Base-by-base conservation (phyloP, 2,113 vertebrate genomes). In the Corapipo altera region DNA sequence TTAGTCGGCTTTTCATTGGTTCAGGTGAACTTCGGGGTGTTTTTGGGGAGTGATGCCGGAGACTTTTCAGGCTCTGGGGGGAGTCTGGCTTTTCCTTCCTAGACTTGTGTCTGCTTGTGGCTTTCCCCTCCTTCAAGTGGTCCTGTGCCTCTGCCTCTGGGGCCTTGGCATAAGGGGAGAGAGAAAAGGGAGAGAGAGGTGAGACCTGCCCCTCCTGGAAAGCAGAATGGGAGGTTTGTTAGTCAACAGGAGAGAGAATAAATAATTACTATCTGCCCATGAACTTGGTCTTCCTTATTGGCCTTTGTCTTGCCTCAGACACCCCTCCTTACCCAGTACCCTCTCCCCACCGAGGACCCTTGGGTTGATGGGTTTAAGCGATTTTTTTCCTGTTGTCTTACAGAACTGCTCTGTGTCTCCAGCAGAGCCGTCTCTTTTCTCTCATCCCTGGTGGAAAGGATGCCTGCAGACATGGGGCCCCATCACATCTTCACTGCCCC, bases 81-180 rank as follows among this genome's bases (percentile, higher is more conserved):
- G 59, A 54, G 28, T 58, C 91, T 9, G 62, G 96, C 37, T 96
- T 98, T 26, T 98, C 97, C 94, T 93, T 98, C 5, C 26, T 54
- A 59, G 55, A 59, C 4, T 98, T 98, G 6, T 43, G 82, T 9
- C 18, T 24, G 33, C 61, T 93, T 4, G 75, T 52, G 0, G 8
- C 18, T 89, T 98, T 98, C 24, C 97, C 96, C 71, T 94, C 98
- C 28, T 89, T 97, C 5, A 33, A 85, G 57, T 14, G 95, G 59
- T 58, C 69, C 92, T 48, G 46, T 48, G 66, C 21, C 39, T 73
- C 92, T 6, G 96, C 98, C 46, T 98, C 97, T 94, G 97, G 91
- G 2, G 5, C 32, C 81, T 95, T 43, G 12, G 41, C 32, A 39
- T 78, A 74, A 65, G 23, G 5, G 79, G 8, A 64, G n/a, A 95